A percentile compares a stretch with the other conserved stretches of the same genome.
phyloP scores from a whole-genome alignment of 2,888 invertebrate species.

The Bombylius discolor region DNA sequence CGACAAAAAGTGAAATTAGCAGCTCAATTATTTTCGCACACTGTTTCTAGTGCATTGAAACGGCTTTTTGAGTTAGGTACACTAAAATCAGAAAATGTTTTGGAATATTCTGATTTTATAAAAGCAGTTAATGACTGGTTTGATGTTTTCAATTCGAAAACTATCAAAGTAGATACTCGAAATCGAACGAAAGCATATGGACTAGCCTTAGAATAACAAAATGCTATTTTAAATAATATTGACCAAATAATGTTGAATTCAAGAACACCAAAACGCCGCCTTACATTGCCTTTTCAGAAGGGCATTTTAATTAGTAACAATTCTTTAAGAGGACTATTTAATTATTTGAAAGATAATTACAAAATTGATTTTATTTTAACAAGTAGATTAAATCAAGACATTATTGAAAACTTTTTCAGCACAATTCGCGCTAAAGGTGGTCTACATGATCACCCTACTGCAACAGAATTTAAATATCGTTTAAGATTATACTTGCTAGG shows the following conservation, averaged over 20 bases:
- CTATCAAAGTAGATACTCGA: not conserved
- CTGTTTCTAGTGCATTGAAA: not conserved
- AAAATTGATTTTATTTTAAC: not conserved
- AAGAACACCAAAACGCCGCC: not conserved
- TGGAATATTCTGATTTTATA: not conserved
- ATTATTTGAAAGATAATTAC: not conserved
- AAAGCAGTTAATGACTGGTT: not conserved
- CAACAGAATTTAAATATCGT: too few species aligned
- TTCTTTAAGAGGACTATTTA: not conserved
- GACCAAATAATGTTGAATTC: not conserved
- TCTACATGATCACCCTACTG: too few species aligned
- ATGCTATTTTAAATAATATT: not conserved
- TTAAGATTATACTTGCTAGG: too few species aligned
- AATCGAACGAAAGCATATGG: not conserved
- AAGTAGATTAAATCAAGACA: not conserved
- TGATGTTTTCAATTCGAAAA: not conserved
- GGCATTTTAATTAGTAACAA: not conserved
- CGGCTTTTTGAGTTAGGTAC: not conserved
- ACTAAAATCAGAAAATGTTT: not conserved
- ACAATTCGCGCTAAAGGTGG: too few species aligned
- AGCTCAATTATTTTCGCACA: not conserved
- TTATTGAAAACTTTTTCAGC: not conserved
- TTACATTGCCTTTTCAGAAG: not conserved
- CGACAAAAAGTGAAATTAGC: not conserved
- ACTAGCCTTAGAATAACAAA: not conserved